Conservation (phyloP, 2,113 vertebrate species). For the Tragelaphus buxtoni region DNA sequence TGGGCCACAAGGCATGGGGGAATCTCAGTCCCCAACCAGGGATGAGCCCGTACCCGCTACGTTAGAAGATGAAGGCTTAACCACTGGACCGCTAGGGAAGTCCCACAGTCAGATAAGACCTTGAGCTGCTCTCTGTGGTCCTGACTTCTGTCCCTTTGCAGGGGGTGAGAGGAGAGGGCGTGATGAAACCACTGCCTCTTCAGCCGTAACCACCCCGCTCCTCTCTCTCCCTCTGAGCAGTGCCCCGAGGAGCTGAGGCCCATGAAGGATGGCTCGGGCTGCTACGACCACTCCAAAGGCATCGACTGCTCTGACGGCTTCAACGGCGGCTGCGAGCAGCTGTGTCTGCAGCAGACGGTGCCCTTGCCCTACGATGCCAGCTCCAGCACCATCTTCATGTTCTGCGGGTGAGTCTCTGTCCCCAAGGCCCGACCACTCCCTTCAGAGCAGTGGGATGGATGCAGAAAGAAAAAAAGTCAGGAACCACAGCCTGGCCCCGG, state of each 20-base stretch:
- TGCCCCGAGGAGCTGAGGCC: conserved; percentile 94
- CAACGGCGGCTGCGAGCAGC: conserved; percentile 97
- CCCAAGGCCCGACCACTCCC: background rate
- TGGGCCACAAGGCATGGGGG: background rate
- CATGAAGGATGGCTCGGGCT: conserved; percentile 98
- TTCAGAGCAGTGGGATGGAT: fast-evolving
- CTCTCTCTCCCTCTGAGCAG: conserved; percentile 75
- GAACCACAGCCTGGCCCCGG: no score
- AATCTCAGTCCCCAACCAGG: background rate
- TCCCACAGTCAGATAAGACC: background rate
- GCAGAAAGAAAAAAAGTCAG: background rate
- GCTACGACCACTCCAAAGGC: conserved; percentile 96
- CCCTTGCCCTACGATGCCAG: conserved; percentile 89
- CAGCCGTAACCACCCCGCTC: background rate
- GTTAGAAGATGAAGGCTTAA: background rate
- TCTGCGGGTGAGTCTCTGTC: conserved; percentile 92
- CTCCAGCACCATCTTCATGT: conserved; percentile 97
- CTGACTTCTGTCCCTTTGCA: fast-evolving
- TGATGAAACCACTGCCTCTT: background rate
- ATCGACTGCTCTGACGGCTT: conserved; percentile 98
- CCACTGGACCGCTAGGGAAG: background rate
- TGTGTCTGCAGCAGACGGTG: conserved; percentile 95
- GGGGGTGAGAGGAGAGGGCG: background rate
- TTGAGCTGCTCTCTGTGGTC: fast-evolving
- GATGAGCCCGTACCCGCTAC: fast-evolving